These are phyloP conservation scores for Molorchus minor DNA, from an alignment of 2,888 invertebrate species.

Conservation along the genomic window DNA sequence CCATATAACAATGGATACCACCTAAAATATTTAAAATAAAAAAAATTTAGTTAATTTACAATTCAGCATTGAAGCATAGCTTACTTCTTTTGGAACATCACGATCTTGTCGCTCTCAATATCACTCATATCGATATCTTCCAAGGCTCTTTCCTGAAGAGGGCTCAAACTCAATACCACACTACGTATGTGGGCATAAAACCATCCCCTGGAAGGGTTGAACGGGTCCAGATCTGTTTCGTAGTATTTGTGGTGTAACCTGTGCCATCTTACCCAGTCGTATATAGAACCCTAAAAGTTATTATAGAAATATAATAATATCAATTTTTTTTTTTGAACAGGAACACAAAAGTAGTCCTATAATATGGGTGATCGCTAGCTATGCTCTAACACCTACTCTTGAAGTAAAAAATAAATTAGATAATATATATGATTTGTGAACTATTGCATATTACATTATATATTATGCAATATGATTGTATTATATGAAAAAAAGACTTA, in stretches of 20 bases:
- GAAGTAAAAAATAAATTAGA: too few species aligned
- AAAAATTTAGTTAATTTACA: not conserved
- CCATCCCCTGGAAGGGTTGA: conserved; percentile 81
- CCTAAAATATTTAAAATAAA: conserved; percentile 65
- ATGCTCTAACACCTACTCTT: too few species aligned
- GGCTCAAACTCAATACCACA: conserved; percentile 71
- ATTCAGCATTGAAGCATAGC: conserved; percentile 32
- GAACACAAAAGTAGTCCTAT: not conserved
- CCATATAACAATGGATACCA: conserved; percentile 75
- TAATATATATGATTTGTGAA: too few species aligned
- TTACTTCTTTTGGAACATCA: conserved; percentile 85
- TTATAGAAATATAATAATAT: not conserved
- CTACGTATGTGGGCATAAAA: conserved; percentile 81
- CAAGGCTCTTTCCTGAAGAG: conserved; percentile 71
- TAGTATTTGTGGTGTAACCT: conserved; percentile 83
- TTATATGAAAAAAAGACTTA: too few species aligned
- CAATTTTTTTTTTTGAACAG: not conserved
- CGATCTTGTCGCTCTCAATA: conserved; percentile 77
- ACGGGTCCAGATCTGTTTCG: conserved; percentile 82
- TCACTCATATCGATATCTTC: conserved; percentile 81
- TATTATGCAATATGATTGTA: too few species aligned
- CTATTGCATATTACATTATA: too few species aligned
- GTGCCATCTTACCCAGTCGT: conserved; percentile 85
- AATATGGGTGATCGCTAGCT: too few species aligned
- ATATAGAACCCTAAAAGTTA: conserved; percentile 76